Conservation (phyloP, 2,888 invertebrate species). For the Eupeodes luniger region DNA sequence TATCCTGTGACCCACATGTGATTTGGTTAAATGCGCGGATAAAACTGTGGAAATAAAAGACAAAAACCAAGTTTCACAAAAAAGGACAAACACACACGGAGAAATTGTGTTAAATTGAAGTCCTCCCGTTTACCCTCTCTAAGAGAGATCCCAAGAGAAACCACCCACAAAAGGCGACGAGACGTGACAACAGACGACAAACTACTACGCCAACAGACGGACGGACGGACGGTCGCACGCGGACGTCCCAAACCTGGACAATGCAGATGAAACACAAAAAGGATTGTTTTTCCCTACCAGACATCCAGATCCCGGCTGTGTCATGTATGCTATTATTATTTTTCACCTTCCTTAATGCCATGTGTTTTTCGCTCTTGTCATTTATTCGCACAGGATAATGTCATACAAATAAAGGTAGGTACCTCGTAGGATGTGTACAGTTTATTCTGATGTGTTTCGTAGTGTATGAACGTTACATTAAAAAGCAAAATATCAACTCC, state of each 20-base stretch:
- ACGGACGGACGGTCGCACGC: neutral
- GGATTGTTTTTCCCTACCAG: slow-evolving; percentile 4
- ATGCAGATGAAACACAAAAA: slow-evolving; percentile 54
- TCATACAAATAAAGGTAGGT: slow-evolving; percentile 25
- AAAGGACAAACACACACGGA: slow-evolving; percentile 37
- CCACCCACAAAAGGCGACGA: neutral
- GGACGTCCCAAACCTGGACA: neutral
- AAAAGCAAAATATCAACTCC: slow-evolving; percentile 25
- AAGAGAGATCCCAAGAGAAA: neutral
- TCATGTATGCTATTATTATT: slow-evolving; percentile 45
- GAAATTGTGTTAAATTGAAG: slow-evolving; percentile 48
- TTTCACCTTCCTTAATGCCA: slow-evolving; percentile 49
- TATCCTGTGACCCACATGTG: slow-evolving; percentile 72
- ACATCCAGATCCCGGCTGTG: slow-evolving; percentile 1
- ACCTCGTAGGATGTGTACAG: neutral
- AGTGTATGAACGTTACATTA: slow-evolving; percentile 6
- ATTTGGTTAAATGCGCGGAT: slow-evolving; percentile 61
- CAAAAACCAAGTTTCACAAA: slow-evolving; percentile 18
- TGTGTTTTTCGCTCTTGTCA: slow-evolving; percentile 55
- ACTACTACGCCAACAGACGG: neutral
- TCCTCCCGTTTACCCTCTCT: neutral
- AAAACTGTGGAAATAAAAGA: slow-evolving; percentile 16
- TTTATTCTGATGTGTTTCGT: too few species aligned
- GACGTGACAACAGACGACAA: too few species aligned
- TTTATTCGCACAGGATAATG: slow-evolving; percentile 37